These are phyloP conservation scores for Sinosuthora webbiana DNA, from an alignment of 2,113 vertebrate genomes.

Conservation along the genomic window DNA sequence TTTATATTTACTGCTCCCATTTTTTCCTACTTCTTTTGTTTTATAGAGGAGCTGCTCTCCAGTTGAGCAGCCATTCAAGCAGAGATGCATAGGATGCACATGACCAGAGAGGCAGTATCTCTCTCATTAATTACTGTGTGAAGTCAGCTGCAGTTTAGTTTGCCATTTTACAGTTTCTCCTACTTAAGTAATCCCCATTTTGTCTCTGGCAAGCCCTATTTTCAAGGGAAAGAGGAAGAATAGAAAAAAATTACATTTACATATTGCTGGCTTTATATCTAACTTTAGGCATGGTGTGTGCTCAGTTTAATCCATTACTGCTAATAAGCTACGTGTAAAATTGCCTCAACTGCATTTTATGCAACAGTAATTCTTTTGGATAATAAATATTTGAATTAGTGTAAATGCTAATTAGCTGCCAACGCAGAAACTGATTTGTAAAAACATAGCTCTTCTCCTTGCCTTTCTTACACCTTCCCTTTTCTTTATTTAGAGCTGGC, in stretches of 20 bases:
- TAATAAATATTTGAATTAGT: conserved; percentile 1
- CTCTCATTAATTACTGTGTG: background rate
- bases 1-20: background rate
- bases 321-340: background rate
- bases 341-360: background rate
- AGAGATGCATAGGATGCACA: background rate
- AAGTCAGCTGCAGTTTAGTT: background rate
- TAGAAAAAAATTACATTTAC: background rate
- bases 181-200: background rate
- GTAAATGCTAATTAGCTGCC: background rate
- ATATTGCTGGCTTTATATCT: background rate
- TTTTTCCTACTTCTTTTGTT: background rate
- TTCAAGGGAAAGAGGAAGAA: background rate
- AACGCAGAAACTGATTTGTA: background rate
- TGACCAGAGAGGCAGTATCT: background rate
- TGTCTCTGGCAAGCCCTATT: background rate
- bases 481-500: background rate
- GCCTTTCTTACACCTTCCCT: background rate
- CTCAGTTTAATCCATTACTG: background rate
- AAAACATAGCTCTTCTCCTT: background rate
- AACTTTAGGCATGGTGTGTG: background rate
- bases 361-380: background rate
- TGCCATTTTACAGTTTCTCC: conserved; percentile 16
- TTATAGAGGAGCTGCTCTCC: background rate
- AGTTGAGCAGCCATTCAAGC: background rate